Evolutionary conservation across 2,888 invertebrate species (phyloP).

Genomic region (Drosophila formosana): DNA sequence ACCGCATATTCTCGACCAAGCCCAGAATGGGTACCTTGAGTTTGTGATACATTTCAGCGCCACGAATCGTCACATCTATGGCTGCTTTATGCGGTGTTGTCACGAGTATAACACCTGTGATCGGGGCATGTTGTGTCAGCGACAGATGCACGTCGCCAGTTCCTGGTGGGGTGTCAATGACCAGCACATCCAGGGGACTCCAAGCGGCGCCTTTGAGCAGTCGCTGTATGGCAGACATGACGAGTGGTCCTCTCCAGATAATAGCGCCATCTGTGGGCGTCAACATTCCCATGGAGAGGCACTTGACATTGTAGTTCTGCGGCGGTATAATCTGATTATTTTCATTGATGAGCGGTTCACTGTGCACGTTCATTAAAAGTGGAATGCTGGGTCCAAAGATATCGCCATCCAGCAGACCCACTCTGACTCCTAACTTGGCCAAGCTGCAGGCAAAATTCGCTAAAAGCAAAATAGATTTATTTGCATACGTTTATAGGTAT

Average conservation of each 20-base stretch:
- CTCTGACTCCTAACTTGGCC: constrained; percentile 81
- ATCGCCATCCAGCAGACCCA: constrained; percentile 97
- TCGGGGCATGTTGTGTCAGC: constrained; percentile 94
- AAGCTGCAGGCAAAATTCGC: constrained; percentile 95
- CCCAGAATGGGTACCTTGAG: constrained; percentile 93
- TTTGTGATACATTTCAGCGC: constrained; percentile 94
- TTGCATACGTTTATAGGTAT: not conserved
- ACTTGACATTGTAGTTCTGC: constrained; percentile 96
- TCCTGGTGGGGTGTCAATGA: constrained; percentile 98
- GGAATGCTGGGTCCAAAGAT: constrained; percentile 98
- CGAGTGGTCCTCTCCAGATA: constrained; percentile 98
- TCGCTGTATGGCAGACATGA: constrained; percentile 96
- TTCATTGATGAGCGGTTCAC: constrained; percentile 91
- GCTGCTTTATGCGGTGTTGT: constrained; percentile 97
- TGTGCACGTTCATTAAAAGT: constrained; percentile 96
- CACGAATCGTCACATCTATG: constrained; percentile 93
- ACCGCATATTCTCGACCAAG: constrained; percentile 96
- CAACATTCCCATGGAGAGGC: constrained; percentile 98
- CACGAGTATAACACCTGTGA: constrained; percentile 95
- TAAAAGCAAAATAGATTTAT: constrained; percentile 81
- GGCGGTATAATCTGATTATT: constrained; percentile 93
- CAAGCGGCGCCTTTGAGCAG: constrained; percentile 94
- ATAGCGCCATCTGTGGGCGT: constrained; percentile 94
- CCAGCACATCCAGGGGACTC: constrained; percentile 94
- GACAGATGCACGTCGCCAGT: constrained; percentile 98